Evolutionary conservation across 1,140 invertebrate species (phyloP), one percentile per base, ranked within the genome.

Genomic region (Zaprionus kolodkinae): DNA sequence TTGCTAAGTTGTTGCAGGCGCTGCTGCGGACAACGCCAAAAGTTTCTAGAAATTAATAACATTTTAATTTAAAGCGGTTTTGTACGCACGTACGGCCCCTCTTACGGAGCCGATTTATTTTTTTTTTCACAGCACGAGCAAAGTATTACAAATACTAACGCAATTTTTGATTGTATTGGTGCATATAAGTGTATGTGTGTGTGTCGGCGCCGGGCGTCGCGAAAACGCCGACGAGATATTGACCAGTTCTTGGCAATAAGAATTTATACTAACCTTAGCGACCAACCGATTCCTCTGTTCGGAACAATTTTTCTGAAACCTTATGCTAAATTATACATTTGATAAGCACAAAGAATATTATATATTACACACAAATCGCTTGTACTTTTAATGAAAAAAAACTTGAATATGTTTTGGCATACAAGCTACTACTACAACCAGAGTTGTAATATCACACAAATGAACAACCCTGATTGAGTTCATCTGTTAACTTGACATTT

Each of bases 11-110:
- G 68, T 27, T 72, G 76, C 43, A 88, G 63, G 36, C 69, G 80
- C 52, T 72, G 84, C 48, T 84, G 83, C 59, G 78, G 88, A 76
- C 72, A 76, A 75, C 81, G 88, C 78, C 75, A 91, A 76, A 91
- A 59, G 21, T 76, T 81, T 73, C 88, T 91, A 67, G 55, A 88
- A 91, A 91, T 91, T 73, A 79, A 55, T 66, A 88, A 72, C 88
- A 91, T 91, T 75, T 70, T 91, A 55, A 69, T 63, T 73, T 59
- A 60, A 60, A 69, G 6, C 33, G 27, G 7, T 62, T 35, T 61
- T 43, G 60, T 50, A 59, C 61, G 48, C 65, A 68, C 40, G 30
- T 45, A 61, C 40, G 45, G 65, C 65, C 63, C 62, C 72, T 70
- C 65, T 67, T 57, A 55, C 63, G 67, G n/a, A 40, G 0, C n/a